Conservation (phyloP, 2,888 invertebrate species). For the Hirtodrosophila confusa region DNA sequence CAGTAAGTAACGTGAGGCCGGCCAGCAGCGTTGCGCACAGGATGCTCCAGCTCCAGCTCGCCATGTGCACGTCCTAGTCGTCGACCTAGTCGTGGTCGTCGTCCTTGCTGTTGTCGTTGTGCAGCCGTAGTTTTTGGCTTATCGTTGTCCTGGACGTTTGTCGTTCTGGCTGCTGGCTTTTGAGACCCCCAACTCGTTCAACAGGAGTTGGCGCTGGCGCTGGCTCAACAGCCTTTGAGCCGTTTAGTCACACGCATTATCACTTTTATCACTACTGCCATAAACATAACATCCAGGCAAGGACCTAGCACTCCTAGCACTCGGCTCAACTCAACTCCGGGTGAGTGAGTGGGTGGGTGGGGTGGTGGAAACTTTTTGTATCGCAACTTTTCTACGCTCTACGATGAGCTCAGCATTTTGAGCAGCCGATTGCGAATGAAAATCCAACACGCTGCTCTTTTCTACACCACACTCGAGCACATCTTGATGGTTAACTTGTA, state of each 20-base stretch:
- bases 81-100: conserved; percentile 42
- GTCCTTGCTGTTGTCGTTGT: conserved; percentile 41
- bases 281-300: conserved; percentile 48
- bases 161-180: conserved; percentile 2
- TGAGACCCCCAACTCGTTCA: not conserved
- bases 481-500: conserved; percentile 21
- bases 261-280: conserved; percentile 38
- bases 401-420: conserved; percentile 75
- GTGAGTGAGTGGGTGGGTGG: not conserved
- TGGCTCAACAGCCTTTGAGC: conserved; percentile 59
- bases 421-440: conserved; percentile 14
- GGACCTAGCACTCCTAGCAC: not conserved
- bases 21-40: conserved; percentile 76
- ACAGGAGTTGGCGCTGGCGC: conserved; percentile 12
- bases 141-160: conserved; percentile 40
- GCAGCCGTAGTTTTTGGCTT: conserved; percentile 47
- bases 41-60: conserved; percentile 78
- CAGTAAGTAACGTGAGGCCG: conserved; percentile 80
- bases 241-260: conserved; percentile 41
- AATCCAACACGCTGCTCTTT: conserved; percentile 14
- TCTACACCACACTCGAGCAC: conserved; percentile 25
- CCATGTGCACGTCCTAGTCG: conserved; percentile 74
- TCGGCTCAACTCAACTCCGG: not conserved
- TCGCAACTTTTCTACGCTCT: conserved; percentile 46
- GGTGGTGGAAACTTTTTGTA: conserved; percentile 23